Percentiles rank a stretch among this genome's conserved stretches.
Conservation (phyloP, 23 tunicate species). For the Botrylloides violaceus region DNA sequence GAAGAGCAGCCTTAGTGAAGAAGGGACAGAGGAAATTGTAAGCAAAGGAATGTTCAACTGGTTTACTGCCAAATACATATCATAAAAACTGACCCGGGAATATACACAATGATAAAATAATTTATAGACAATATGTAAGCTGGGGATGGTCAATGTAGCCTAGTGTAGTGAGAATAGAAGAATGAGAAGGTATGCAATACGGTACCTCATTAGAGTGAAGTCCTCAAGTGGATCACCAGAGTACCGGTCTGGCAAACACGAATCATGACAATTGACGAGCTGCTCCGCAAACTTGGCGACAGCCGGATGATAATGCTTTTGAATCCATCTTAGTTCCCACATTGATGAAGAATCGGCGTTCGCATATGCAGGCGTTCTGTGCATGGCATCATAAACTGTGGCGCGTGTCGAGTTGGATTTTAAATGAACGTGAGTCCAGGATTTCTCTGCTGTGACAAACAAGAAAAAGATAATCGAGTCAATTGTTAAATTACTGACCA, state of each 20-base stretch:
- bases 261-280: not conserved
- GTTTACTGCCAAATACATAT: too few species aligned
- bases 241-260: conserved; percentile 5
- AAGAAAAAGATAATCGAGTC: too few species aligned
- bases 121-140: too few species aligned
- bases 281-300: conserved; percentile 44
- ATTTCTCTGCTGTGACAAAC: not conserved
- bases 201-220: conserved; percentile 65
- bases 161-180: too few species aligned
- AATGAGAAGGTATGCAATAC: too few species aligned
- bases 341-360: conserved; percentile 43
- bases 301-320: conserved; percentile 70
- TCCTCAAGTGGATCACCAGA: conserved; percentile 75
- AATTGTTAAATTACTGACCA: too few species aligned
- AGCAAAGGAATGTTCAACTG: too few species aligned
- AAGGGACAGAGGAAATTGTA: too few species aligned
- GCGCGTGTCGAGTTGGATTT: conserved; percentile 2
- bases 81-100: too few species aligned
- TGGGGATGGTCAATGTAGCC: too few species aligned
- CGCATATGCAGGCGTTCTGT: conserved; percentile 47
- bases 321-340: conserved; percentile 53
- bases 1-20: too few species aligned
- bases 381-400: conserved; percentile 50
- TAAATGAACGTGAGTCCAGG: conserved; percentile 68
- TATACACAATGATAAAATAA: too few species aligned